These are phyloP conservation scores for Mayetiola destructor DNA, from an alignment of 2,888 invertebrate genomes.

Conservation along the genomic window DNA sequence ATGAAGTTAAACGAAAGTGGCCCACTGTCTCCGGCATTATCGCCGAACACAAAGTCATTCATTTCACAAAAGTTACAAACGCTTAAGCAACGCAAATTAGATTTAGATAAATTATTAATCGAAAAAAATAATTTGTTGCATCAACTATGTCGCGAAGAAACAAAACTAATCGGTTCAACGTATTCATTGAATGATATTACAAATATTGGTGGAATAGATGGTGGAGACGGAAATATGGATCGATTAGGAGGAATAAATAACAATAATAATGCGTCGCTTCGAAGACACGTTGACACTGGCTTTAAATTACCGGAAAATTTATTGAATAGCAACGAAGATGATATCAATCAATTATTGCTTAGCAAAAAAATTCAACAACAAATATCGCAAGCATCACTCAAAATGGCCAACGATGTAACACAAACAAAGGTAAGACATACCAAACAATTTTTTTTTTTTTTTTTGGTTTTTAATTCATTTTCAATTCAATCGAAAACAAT, in stretches of 20 bases:
- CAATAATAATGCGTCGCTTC: slow-evolving; percentile 20
- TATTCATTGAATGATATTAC: slow-evolving; percentile 13
- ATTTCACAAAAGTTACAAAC: slow-evolving; percentile 21
- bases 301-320: slow-evolving; percentile 20
- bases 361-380: slow-evolving; percentile 20
- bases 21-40: neutral
- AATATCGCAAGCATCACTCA: slow-evolving; percentile 19
- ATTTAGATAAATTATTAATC: slow-evolving; percentile 30
- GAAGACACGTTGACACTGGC: slow-evolving; percentile 25
- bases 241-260: slow-evolving; percentile 16
- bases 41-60: neutral
- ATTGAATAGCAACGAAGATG: slow-evolving; percentile 16
- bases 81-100: slow-evolving; percentile 29
- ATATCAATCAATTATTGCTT: slow-evolving; percentile 19
- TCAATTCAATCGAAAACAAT: neutral
- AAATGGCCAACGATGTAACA: slow-evolving; percentile 18
- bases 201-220: slow-evolving; percentile 14
- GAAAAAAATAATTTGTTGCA: slow-evolving; percentile 33
- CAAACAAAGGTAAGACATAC: slow-evolving; percentile 17
- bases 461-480: neutral
- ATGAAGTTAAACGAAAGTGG: slow-evolving; percentile 5
- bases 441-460: slow-evolving; percentile 3
- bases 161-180: slow-evolving; percentile 26
- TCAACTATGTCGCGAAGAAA: slow-evolving; percentile 28
- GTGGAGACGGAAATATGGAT: too few species aligned